A percentile compares a stretch with the other conserved stretches of the same genome.
Conservation (phyloP, 2,797 vertebrate genomes). For the Coendou prehensilis region DNA sequence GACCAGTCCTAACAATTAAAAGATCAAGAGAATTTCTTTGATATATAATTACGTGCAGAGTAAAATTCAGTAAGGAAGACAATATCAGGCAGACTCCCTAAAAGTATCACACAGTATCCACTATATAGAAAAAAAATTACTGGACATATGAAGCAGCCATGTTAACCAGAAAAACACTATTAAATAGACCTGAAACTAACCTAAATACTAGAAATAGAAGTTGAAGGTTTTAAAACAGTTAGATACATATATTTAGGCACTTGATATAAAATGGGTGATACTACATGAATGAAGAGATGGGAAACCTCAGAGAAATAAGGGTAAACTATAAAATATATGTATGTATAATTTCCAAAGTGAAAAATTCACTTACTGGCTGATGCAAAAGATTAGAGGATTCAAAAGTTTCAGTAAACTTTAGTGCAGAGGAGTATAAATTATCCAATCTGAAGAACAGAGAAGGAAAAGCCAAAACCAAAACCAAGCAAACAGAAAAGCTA, state of each 20-base stretch:
- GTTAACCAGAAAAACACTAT: not conserved
- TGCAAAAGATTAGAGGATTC: not conserved
- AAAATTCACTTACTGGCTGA: not conserved
- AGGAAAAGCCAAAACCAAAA: not conserved
- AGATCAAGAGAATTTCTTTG: not conserved
- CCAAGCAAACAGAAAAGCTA: not conserved
- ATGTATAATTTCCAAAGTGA: conserved; percentile 21
- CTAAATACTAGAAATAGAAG: not conserved
- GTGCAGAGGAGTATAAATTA: not conserved
- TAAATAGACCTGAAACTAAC: not conserved
- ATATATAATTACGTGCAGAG: not conserved
- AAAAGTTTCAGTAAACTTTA: not conserved
- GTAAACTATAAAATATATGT: not conserved
- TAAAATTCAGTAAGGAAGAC: not conserved
- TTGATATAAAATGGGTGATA: not conserved
- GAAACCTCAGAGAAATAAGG: not conserved
- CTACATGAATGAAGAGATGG: not conserved
- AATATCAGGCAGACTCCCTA: not conserved
- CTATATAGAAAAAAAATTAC: not conserved
- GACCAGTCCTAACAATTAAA: not conserved
- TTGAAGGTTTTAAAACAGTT: not conserved
- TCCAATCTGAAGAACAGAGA: not conserved
- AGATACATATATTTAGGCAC: not conserved
- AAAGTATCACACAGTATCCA: not conserved
- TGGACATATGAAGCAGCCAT: not conserved